Evolutionary conservation across 2,888 invertebrate species (phyloP), one percentile per base, ranked within the genome.

Genomic region (Anagyrus pseudococci): DNA sequence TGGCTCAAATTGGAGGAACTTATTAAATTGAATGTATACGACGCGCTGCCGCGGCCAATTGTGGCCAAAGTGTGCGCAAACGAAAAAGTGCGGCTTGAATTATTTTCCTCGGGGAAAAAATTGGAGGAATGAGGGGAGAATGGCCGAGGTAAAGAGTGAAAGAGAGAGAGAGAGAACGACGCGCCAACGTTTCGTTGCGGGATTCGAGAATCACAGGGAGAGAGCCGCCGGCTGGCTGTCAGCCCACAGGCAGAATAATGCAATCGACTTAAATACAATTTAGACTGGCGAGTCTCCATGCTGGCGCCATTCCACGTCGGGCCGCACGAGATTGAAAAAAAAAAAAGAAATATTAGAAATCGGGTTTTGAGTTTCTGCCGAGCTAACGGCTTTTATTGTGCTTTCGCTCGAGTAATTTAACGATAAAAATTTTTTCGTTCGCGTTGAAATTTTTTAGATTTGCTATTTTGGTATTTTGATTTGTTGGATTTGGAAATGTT

Each of bases 261-360:
- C 64, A 66, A 66, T 64, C 50, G 57, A 59, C 66, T 63, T 57
- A 60, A 63, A 60, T 60, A 57, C 63, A 59, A 63, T 53, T 59
- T 60, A 59, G 48, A 62, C 61, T 62, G 64, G 58, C 53, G 58
- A 17, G n/a, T 44, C 43, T 62, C 54, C 52, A 58, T 64, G 48
- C 65, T 66, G 67, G 67, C 65, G 53, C 13, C 41, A 29, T 54
- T 67, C 62, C 67, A 65, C 53, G 10, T 43, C 46, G 2, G 37
- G 43, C 4, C 13, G 26, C 7, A n/a, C 8, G 19, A 43, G 23
- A 54, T 53, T 48, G 53, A 58, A 62, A 58, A 48, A 48, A 41
- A 58, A 58, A 33, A 33, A 40, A 54, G 10, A 52, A 52, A n/a
- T 26, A 46, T 58, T 23, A 23, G 19, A 33, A 43, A 44, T 25